These are phyloP conservation scores for Scrobipalpa costella DNA, from an alignment of 2,888 invertebrate genomes.

Conservation along the genomic window DNA sequence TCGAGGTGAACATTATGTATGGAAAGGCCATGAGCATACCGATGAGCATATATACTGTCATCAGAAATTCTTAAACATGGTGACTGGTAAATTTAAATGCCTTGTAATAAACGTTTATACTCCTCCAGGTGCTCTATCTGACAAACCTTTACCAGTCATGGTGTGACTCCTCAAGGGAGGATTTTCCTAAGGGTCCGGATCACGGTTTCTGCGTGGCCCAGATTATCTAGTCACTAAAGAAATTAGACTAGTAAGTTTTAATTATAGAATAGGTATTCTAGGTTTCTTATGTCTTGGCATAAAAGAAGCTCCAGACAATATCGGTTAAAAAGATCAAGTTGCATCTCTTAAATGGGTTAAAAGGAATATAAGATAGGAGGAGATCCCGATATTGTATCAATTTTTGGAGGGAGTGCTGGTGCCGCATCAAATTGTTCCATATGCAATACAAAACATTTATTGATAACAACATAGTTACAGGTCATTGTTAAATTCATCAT, in stretches of 20 bases:
- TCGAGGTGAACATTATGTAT: slow-evolving; percentile 24
- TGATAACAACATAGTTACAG: too few relatives aligned
- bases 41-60: slow-evolving; percentile 58
- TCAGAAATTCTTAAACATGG: slow-evolving; percentile 43
- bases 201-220: slow-evolving; percentile 56
- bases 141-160: slow-evolving; percentile 61
- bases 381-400: slow-evolving; percentile 59
- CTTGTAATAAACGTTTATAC: slow-evolving; percentile 61
- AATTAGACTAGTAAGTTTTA: slow-evolving; percentile 62
- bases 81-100: slow-evolving; percentile 57
- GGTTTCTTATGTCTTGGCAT: slow-evolving; percentile 63
- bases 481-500: too few relatives aligned
- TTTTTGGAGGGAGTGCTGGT: slow-evolving; percentile 72
- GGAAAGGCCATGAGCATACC: slow-evolving; percentile 59
- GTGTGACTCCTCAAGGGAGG: slow-evolving; percentile 70
- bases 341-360: slow-evolving; percentile 63
- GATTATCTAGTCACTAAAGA: slow-evolving; percentile 57
- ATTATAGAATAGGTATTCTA: slow-evolving; percentile 66
- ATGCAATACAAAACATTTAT: too few relatives aligned
- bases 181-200: slow-evolving; percentile 57
- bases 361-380: slow-evolving; percentile 60
- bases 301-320: slow-evolving; percentile 67
- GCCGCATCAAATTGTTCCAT: slow-evolving; percentile 50
- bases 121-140: slow-evolving; percentile 43
- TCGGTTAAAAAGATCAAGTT: slow-evolving; percentile 64